These are phyloP conservation scores for Papilio machaon DNA, from an alignment of 1,140 invertebrate genomes.

Conservation along the genomic window DNA sequence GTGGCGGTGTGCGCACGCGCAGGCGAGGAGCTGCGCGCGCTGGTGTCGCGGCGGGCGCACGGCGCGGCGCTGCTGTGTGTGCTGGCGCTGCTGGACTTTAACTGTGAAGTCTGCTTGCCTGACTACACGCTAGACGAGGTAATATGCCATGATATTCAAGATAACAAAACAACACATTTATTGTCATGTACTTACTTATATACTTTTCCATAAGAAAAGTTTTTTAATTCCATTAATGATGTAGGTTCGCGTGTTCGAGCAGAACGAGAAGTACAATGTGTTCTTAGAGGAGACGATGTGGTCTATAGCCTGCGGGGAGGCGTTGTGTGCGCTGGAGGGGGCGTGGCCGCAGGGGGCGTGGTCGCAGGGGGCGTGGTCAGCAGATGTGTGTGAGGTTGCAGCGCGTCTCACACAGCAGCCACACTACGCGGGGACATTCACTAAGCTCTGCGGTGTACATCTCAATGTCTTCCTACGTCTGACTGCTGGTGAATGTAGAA, in stretches of 20 bases:
- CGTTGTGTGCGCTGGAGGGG: constrained; percentile 40
- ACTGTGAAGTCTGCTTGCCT: constrained; percentile 55
- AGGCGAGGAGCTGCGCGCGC: constrained; percentile 30
- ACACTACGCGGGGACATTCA: neutral
- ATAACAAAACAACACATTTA: neutral
- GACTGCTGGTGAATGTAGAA: neutral
- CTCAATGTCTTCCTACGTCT: neutral
- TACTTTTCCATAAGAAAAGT: too few relatives aligned
- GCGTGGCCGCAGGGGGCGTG: neutral
- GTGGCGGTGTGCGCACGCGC: constrained; percentile 2
- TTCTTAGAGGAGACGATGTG: constrained; percentile 66
- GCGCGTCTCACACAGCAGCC: neutral
- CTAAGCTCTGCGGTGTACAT: neutral
- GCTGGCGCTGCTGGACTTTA: constrained; percentile 62
- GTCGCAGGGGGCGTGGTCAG: neutral
- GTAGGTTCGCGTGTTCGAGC: constrained; percentile 73
- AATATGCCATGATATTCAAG: neutral
- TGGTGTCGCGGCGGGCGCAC: neutral
- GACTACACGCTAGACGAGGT: constrained; percentile 68
- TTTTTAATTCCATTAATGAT: neutral
- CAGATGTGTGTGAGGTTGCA: neutral
- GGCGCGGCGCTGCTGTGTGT: constrained; percentile 44
- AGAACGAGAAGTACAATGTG: constrained; percentile 73
- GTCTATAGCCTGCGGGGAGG: constrained; percentile 51
- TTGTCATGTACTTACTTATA: too few relatives aligned